Evolutionary conservation across 1,140 invertebrate species (phyloP), one percentile per base, ranked within the genome.

Genomic region (Cotesia chilonis): DNA sequence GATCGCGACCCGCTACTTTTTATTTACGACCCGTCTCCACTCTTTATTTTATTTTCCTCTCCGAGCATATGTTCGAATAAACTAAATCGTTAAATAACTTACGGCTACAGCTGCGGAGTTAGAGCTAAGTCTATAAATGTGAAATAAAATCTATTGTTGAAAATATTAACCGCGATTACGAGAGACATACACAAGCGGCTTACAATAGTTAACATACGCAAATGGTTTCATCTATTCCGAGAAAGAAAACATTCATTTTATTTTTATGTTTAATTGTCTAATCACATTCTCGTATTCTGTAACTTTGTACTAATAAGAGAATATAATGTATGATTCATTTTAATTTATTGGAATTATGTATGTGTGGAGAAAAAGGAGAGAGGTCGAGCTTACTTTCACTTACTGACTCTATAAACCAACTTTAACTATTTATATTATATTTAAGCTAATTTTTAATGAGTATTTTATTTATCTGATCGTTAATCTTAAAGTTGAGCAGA

Each of bases 11-110:
- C 60, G 61, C 61, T 71, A 55, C 64, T 52, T 54, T 65, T 37
- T 67, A 72, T 72, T 72, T 72, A 72, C 66, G 64, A 54, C 70
- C 64, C 70, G 70, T 71, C 70, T 14, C 38, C 28, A 67, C 64
- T 72, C 70, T 72, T 72, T 72, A 41, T 57, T 59, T 35, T 36
- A 60, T 66, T 72, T 54, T 17, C 54, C 14, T 38, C 51, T 57
- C 47, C 14, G 51, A 28, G 5, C 61, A 54, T 57, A 66, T 65
- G 52, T 41, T n/a, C 52, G 20, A 61, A 66, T 41, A 36, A 47
- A 14, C 28, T n/a, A n/a, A n/a, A 65, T 28, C 28, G 28, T 28
- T 28, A 28, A 28, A 28, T 28, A 28, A 28, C 28, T 28, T 28
- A 28, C 28, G 28, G 28, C 28, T 28, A 28, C 28, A 28, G 28